Evolutionary conservation across 2,888 invertebrate genomes (phyloP).

Genomic region (Oligia fasciuncula): DNA sequence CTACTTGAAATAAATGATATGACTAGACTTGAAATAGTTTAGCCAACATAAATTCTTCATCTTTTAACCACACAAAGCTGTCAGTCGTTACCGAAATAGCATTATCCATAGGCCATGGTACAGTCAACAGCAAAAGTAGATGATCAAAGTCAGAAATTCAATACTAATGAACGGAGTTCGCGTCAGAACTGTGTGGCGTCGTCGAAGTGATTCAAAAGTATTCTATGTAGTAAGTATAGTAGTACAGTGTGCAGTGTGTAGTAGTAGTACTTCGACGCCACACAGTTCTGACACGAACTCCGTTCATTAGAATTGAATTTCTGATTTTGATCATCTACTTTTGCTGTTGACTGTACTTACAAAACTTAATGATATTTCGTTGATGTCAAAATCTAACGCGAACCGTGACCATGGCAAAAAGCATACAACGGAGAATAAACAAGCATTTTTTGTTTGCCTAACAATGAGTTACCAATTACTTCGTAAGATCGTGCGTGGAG

Average conservation of each 20-base stretch:
- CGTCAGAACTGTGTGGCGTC: too few species aligned
- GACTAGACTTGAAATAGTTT: too few species aligned
- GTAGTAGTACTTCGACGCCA: too few species aligned
- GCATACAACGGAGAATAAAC: conserved; percentile 38
- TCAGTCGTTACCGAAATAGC: conserved; percentile 2
- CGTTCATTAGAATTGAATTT: too few species aligned
- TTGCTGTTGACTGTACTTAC: neutral
- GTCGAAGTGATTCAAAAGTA: too few species aligned
- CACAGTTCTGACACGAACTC: too few species aligned
- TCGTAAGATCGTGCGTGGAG: conserved; percentile 29
- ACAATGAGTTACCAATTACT: conserved; percentile 64
- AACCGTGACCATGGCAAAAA: conserved; percentile 60
- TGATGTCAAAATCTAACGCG: conserved; percentile 56
- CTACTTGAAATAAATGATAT: neutral
- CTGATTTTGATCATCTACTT: too few species aligned
- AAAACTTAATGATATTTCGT: conserved; percentile 47
- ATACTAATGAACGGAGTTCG: too few species aligned
- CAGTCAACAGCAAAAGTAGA: too few species aligned
- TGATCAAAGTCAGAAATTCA: too few species aligned
- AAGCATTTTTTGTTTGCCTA: conserved; percentile 59
- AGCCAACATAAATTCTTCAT: neutral
- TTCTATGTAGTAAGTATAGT: too few species aligned
- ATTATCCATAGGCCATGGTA: conserved; percentile 12
- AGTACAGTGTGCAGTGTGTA: too few species aligned
- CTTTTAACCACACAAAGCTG: conserved; percentile 5